Evolutionary conservation across 2,113 vertebrate species (phyloP).

Genomic region (Albula goreensis): DNA sequence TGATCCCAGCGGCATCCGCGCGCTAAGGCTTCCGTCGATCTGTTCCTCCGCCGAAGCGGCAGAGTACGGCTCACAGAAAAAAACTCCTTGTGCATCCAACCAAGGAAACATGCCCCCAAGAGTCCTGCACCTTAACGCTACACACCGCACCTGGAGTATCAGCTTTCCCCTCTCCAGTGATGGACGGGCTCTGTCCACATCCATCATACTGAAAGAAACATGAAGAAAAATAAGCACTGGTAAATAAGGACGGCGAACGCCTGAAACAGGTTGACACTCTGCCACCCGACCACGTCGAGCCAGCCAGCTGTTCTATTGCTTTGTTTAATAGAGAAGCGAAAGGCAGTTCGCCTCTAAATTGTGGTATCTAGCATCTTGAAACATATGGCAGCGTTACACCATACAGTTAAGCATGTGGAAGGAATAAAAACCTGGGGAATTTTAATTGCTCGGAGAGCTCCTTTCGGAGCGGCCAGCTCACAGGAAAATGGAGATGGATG

Average conservation of each 20-base stretch:
- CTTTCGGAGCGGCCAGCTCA: slow-evolving; percentile 38
- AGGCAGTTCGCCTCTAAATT: slow-evolving; percentile 44
- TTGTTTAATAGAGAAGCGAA: slow-evolving; percentile 42
- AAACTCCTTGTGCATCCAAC: neutral
- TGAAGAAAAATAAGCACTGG: slow-evolving; percentile 23
- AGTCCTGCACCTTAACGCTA: no score
- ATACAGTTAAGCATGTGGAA: slow-evolving; percentile 51
- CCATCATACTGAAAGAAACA: slow-evolving; percentile 23
- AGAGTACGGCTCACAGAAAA: neutral
- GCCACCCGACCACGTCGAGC: slow-evolving; percentile 36
- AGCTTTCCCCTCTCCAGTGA: no score
- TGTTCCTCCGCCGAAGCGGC: neutral
- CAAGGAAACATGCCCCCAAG: neutral
- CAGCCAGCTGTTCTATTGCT: slow-evolving; percentile 52
- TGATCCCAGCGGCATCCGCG: neutral
- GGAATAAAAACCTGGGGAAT: slow-evolving; percentile 47
- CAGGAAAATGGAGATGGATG: slow-evolving; percentile 50
- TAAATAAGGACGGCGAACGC: slow-evolving; percentile 40
- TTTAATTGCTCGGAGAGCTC: slow-evolving; percentile 31
- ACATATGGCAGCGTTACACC: slow-evolving; percentile 44
- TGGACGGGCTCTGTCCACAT: neutral
- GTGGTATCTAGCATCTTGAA: slow-evolving; percentile 38
- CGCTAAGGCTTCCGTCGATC: neutral
- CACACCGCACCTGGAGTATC: no score
- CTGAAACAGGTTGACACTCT: slow-evolving; percentile 45